Evolutionary conservation across 2,797 vertebrate genomes (phyloP).

Genomic region (Rhinatrema bivittatum): DNA sequence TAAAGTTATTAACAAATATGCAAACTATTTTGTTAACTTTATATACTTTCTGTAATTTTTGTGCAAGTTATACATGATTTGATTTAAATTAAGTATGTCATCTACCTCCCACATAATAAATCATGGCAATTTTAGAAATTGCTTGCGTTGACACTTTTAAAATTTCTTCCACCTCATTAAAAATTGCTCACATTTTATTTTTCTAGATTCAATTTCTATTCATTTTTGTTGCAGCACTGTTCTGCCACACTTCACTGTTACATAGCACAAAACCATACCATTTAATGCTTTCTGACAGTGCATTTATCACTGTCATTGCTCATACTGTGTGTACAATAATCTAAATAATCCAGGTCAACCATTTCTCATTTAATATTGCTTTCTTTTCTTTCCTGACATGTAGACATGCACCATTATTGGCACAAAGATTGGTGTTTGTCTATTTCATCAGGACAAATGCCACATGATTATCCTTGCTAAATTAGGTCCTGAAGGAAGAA

Average conservation of each 20-base stretch:
- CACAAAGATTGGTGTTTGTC: conserved; percentile 6
- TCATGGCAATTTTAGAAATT: conserved; percentile 44
- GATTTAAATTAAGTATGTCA: conserved; percentile 36
- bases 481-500: conserved; percentile 20
- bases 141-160: conserved; percentile 29
- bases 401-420: conserved; percentile 16
- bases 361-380: conserved; percentile 24
- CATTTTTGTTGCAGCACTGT: conserved; percentile 21
- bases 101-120: conserved; percentile 35
- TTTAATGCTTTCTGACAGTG: conserved; percentile 20
- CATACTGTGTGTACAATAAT: conserved; percentile 24
- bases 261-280: conserved; percentile 1
- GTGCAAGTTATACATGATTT: conserved; percentile 25
- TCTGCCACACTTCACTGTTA: conserved; percentile 11
- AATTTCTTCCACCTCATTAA: conserved; percentile 24
- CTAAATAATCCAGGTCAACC: conserved; percentile 19
- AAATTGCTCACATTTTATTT: conserved; percentile 27
- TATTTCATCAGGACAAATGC: conserved; percentile 13
- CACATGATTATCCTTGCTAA: conserved; percentile 6
- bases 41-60: no score
- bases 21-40: no score
- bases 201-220: conserved; percentile 26
- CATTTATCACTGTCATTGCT: conserved; percentile 19
- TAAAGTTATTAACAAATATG: no score
- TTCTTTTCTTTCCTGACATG: conserved; percentile 20